A percentile compares a stretch with the other conserved stretches of the same genome.
phyloP scores from a whole-genome alignment of 64 coral and sea anemone species.

The Stylophora pistillata region DNA sequence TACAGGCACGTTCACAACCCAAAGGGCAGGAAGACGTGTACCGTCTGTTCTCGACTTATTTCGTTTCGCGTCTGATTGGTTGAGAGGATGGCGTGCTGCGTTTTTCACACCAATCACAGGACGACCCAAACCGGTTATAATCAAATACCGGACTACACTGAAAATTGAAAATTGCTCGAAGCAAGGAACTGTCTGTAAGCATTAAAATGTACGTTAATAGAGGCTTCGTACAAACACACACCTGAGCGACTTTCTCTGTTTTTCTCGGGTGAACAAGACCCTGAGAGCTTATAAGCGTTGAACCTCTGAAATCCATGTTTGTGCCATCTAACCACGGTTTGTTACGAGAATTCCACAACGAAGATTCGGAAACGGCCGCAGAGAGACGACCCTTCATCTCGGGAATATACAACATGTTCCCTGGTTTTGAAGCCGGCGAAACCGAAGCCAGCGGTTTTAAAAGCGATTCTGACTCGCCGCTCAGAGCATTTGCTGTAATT shows the following conservation, averaged over 20 bases:
- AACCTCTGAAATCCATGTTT: slow-evolving; percentile 47
- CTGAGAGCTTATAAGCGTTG: slow-evolving; percentile 54
- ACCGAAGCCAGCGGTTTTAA: background rate
- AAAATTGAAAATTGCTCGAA: no score
- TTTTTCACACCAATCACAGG: no score
- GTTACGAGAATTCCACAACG: slow-evolving; percentile 45
- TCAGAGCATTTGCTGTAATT: background rate
- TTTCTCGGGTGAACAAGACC: slow-evolving; percentile 71
- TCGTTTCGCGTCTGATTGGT: no score
- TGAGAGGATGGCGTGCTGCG: no score
- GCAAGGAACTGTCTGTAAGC: background rate
- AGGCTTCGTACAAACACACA: slow-evolving; percentile 21
- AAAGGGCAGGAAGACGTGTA: no score
- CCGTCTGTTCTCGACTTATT: no score
- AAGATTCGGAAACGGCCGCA: slow-evolving; percentile 36
- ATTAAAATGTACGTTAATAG: background rate
- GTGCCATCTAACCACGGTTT: slow-evolving; percentile 11
- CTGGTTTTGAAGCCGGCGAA: background rate
- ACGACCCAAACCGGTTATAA: no score
- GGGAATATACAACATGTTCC: slow-evolving; percentile 39
- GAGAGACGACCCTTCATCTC: slow-evolving; percentile 23
- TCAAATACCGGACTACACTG: no score
- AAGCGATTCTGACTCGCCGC: slow-evolving; percentile 16
- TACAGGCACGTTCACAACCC: no score
- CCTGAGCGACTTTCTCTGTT: slow-evolving; percentile 99